Conservation (phyloP, 2,888 invertebrate genomes). For the Euplagia quadripunctaria region DNA sequence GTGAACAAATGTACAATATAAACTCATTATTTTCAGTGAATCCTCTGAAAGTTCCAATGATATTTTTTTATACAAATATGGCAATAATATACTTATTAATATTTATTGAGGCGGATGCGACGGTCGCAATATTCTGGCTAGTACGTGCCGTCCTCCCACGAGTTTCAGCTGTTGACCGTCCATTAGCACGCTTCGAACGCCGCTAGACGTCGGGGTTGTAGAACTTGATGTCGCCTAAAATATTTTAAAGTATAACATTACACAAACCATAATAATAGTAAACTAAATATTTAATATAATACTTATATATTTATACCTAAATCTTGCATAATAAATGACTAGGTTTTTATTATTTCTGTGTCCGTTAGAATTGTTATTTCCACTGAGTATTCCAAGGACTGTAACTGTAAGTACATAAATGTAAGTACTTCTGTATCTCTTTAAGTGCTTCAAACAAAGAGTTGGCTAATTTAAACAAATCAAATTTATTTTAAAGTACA, state of each 20-base stretch:
- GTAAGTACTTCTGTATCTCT: too few relatives aligned
- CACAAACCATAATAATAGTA: not conserved
- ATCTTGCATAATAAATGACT: too few relatives aligned
- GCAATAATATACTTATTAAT: slow-evolving; percentile 39
- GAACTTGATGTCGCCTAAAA: slow-evolving; percentile 62
- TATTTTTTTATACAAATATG: slow-evolving; percentile 17
- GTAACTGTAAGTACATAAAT: too few relatives aligned
- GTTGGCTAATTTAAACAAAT: too few relatives aligned
- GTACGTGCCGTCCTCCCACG: slow-evolving; percentile 79
- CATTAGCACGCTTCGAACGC: slow-evolving; percentile 80
- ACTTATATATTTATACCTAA: too few relatives aligned
- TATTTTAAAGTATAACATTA: not conserved
- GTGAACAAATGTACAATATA: slow-evolving; percentile 1
- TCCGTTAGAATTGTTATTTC: too few relatives aligned
- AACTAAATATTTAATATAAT: too few relatives aligned
- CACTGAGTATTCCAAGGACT: too few relatives aligned
- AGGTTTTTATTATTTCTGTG: too few relatives aligned
- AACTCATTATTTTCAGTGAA: not conserved
- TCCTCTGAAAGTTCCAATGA: slow-evolving; percentile 4
- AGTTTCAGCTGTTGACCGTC: slow-evolving; percentile 82
- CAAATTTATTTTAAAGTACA: too few relatives aligned
- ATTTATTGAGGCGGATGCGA: slow-evolving; percentile 69
- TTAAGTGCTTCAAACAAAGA: too few relatives aligned
- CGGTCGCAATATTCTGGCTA: slow-evolving; percentile 77
- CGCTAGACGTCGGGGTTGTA: slow-evolving; percentile 65